These are phyloP conservation scores for Nothocercus nigrocapillus DNA, from an alignment of 2,113 vertebrate genomes.

Conservation along the genomic window DNA sequence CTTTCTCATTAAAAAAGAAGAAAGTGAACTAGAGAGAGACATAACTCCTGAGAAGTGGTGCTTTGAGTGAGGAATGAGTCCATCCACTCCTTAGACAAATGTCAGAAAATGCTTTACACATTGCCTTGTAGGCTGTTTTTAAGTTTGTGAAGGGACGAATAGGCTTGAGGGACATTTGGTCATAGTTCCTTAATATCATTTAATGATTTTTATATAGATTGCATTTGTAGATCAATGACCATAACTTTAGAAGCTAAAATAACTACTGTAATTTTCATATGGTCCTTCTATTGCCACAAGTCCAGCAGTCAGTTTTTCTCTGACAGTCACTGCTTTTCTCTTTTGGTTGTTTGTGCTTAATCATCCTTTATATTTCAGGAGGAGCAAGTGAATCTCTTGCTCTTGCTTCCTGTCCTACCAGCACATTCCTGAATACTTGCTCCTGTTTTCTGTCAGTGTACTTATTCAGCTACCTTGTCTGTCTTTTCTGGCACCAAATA, in stretches of 20 bases:
- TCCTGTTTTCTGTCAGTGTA: conserved; percentile 28
- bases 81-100: not conserved
- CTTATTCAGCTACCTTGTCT: conserved; percentile 20
- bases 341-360: not conserved
- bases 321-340: not conserved
- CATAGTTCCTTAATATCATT: not conserved
- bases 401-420: not conserved
- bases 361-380: conserved; percentile 42
- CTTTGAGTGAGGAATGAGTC: not conserved
- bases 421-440: not conserved
- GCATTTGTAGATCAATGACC: not conserved
- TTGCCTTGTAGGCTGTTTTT: not conserved
- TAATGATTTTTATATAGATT: not conserved
- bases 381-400: not conserved
- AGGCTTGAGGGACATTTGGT: not conserved
- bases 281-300: not conserved
- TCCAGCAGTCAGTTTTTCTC: not conserved
- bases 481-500: conserved; percentile 21
- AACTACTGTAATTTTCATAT: not conserved
- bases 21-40: not conserved
- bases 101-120: conserved; percentile 1
- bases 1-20: not conserved
- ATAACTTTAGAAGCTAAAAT: not conserved
- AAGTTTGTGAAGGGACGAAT: not conserved
- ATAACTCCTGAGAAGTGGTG: not conserved